Evolutionary conservation across 1,140 invertebrate species (phyloP), one percentile per base, ranked within the genome.

Genomic region (Bombus terrestris): DNA sequence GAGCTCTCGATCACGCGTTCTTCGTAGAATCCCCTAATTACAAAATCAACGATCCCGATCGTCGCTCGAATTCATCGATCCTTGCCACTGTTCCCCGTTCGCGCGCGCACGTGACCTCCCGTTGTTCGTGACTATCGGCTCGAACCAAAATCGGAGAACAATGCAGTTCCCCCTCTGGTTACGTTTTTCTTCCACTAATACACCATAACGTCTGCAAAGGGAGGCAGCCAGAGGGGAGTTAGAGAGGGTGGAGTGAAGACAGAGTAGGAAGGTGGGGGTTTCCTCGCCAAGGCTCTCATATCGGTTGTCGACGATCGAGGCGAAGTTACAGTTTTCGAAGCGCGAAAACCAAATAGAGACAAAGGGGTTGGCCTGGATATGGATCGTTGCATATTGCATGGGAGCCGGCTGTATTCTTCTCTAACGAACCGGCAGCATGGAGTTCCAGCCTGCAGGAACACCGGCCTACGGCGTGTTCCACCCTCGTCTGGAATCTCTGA

Each of bases 331-430:
- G 81, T 83, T 86, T 86, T 62, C 85, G 85, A 86, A 86, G 85
- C 85, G 85, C 85, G 85, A 86, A 83, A 78, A 77, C 74, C 81
- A 73, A 77, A 83, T 74, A 86, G 84, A 89, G 81, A 86, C 81
- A 83, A 83, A 83, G 74, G 85, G 81, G 72, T 83, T 83, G 84
- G 84, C 80, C 84, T 86, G 85, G 85, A 86, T 86, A 87, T 82
- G 84, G 83, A 91, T 90, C 88, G 90, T 90, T 90, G 91, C 89
- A 92, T 92, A 92, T 91, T 92, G 88, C 91, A 92, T 92, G 90
- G 90, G 87, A 86, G 89, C 86, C 82, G 84, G 82, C 78, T 90
- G 88, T 91, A 90, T 88, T 92, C 87, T 91, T 83, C 91, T 80
- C 80, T 92, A 92, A 91, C 91, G 91, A 92, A 88, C 83, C 81